Evolutionary conservation across 2,888 invertebrate genomes (phyloP), one percentile per base, ranked within the genome.

Genomic region (Amphipoea oculea): DNA sequence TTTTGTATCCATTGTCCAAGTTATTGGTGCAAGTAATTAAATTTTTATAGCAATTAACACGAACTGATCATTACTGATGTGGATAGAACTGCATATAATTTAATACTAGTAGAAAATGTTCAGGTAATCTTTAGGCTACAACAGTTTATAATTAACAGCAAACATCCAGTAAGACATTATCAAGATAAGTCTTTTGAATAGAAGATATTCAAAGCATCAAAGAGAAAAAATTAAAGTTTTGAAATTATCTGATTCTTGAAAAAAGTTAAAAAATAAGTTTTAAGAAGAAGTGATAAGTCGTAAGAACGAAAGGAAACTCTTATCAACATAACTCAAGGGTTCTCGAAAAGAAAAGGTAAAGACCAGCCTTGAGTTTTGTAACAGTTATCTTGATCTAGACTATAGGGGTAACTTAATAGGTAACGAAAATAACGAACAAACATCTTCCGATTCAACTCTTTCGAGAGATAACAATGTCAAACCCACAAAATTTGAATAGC

Each of bases 401-500:
- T 4, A 23, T 4, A 42, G 3, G 60, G 42, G 7, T 54, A 72
- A n/a, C 2, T 29, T n/a, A 45, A 67, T n/a, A 36, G 7, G 23
- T 54, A 66, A 60, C 11, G 4, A 76, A 69, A 62, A 11, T 11
- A 74, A 23, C 60, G n/a, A 70, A 76, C 62, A 67, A 66, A 67
- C 48, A 14, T 76, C 65, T 45, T 66, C 68, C 2, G 4, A 76
- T 68, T 17, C 67, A 14, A 57, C 69, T 40, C 63, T 48, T 12
- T 48, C 48, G 48, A 82, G 36, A 73, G 68, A 71, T 5, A 54
- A 81, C 79, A 84, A 73, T 78, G 79, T 73, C n/a, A 70, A 73
- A 63, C 62, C 68, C 78, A 86, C 78, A 78, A 76, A 80, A 87
- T 89, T 89, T 86, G 79, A 81, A 88, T 83, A 89, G 79, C 79